Conservation (phyloP, 1,140 invertebrate genomes). For the Drosophila ercepeae region DNA sequence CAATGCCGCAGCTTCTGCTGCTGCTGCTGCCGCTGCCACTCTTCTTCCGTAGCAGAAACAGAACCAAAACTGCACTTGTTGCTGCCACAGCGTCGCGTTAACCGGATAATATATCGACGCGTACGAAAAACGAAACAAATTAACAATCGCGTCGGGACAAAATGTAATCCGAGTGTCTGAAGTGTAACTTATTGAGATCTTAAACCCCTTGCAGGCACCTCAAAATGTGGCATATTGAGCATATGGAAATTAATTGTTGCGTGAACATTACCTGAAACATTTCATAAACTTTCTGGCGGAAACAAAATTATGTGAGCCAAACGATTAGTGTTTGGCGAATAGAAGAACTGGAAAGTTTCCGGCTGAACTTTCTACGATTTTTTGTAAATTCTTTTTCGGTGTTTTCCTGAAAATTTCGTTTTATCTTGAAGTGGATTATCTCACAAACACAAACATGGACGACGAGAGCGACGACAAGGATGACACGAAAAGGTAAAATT, state of each 20-base stretch:
- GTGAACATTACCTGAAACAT: constrained; percentile 62
- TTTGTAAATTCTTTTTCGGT: not conserved
- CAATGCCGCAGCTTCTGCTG: constrained; percentile 41
- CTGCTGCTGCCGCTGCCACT: not conserved
- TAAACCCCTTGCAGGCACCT: constrained; percentile 27
- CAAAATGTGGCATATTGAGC: constrained; percentile 66
- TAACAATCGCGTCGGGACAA: constrained; percentile 20
- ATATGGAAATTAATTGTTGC: constrained; percentile 57
- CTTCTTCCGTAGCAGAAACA: constrained; percentile 36
- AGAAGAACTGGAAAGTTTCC: constrained; percentile 17
- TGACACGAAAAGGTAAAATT: constrained; percentile 87
- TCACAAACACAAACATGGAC: constrained; percentile 84
- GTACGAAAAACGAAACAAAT: not conserved
- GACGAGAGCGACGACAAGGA: constrained; percentile 89
- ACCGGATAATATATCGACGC: not conserved
- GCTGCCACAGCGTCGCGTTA: constrained; percentile 53
- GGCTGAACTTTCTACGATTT: constrained; percentile 5
- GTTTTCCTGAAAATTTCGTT: constrained; percentile 17
- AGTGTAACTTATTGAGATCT: not conserved
- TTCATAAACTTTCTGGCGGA: constrained; percentile 1
- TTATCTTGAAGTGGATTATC: constrained; percentile 59
- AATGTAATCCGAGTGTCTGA: not conserved
- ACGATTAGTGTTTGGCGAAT: constrained; percentile 1
- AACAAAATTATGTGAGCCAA: constrained; percentile 48
- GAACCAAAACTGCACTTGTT: constrained; percentile 75